Evolutionary conservation across 2,888 invertebrate genomes (phyloP), one percentile per base, ranked within the genome.

Genomic region (Drosophila borealis): DNA sequence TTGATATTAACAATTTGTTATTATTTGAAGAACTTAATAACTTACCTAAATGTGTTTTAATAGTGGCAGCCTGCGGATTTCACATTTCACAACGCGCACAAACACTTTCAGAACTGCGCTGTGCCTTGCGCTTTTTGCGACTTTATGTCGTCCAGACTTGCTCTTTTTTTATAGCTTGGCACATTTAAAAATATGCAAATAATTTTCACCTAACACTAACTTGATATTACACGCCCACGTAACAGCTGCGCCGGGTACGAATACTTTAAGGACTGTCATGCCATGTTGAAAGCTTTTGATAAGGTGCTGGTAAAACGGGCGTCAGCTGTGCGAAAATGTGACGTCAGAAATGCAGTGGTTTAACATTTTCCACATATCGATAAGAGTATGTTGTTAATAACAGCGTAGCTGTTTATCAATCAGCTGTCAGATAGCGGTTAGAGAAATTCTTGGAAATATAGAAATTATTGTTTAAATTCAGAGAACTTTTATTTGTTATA

Each of bases 181-280:
- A 75, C 61, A 75, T 61, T 64, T 46, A 60, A 42, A 25, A 37
- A 50, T 54, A 54, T 42, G 25, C 41, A 29, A 62, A 21, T 49
- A 33, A n/a, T 59, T 39, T 33, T 13, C 55, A 46, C 42, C 37
- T 45, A 44, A 39, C 59, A 42, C 11, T 33, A 10, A 50, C n/a
- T 50, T 34, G 42, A 71, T 59, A 13, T 51, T 62, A 34, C 13
- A 74, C 66, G 37, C 61, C 71, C 77, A 74, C 74, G 61, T 62
- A 71, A 76, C 71, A 71, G 62, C 77, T 71, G 71, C 71, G 61
- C 57, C 61, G 71, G 55, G 45, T 55, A 48, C 39, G 66, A 42
- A 70, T 44, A 59, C 33, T 59, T 55, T 37, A 76, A 74, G 77
- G 77, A 76, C 71, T 74, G 71, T 62, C 42, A 65, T 55, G 50